phyloP scores from a whole-genome alignment of 1,140 invertebrate genomes.

The Sitobion miscanthi region DNA sequence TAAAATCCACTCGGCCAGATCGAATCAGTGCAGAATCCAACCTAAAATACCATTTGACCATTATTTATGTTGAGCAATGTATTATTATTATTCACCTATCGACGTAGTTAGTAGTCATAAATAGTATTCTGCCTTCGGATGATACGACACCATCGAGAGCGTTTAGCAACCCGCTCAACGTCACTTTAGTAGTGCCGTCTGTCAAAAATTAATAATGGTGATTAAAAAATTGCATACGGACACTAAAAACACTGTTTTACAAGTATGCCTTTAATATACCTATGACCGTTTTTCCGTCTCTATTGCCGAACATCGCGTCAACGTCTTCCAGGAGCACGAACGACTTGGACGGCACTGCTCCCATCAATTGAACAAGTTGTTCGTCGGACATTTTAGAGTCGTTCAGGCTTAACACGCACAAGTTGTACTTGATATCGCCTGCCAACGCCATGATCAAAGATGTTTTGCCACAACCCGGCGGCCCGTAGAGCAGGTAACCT shows the following conservation, averaged over 20 bases:
- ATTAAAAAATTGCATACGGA: not conserved
- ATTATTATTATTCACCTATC: not conserved
- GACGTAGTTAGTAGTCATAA: conserved; percentile 39
- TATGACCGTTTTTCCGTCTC: not conserved
- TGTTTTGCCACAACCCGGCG: conserved; percentile 11
- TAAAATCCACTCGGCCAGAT: not conserved
- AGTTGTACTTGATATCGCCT: not conserved
- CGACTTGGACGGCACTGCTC: not conserved
- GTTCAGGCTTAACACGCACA: conserved; percentile 3
- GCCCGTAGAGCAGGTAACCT: not conserved
- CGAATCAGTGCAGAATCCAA: conserved; percentile 12
- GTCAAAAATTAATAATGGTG: not conserved
- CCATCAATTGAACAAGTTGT: not conserved
- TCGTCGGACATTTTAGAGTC: not conserved
- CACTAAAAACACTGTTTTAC: not conserved
- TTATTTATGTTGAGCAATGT: not conserved
- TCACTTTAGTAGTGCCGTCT: conserved; percentile 34
- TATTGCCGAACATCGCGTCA: not conserved
- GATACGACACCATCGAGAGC: conserved; percentile 32
- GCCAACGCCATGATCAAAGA: conserved; percentile 12
- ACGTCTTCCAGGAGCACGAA: conserved; percentile 38
- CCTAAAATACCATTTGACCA: not conserved
- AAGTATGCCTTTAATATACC: not conserved
- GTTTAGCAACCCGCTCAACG: conserved; percentile 35
- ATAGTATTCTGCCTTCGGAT: not conserved